Evolutionary conservation across 1,140 invertebrate species (phyloP).

Genomic region (Microplitis demolitor): DNA sequence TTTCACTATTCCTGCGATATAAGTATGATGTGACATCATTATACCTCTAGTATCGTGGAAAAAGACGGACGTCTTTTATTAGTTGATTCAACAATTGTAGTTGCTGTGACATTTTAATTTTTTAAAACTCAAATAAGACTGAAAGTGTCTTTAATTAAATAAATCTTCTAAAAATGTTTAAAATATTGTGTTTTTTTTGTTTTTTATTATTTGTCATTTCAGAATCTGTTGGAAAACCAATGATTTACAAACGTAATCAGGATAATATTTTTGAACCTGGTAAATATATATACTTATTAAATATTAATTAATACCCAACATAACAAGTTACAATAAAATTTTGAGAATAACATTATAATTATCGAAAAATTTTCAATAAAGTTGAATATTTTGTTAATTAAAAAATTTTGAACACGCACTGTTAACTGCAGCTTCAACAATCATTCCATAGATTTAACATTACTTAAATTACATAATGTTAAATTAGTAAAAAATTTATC

Average conservation of each 20-base stretch:
- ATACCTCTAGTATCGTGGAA: background rate
- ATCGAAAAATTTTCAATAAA: background rate
- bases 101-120: background rate
- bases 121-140: background rate
- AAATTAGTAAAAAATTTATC: background rate
- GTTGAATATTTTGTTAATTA: background rate
- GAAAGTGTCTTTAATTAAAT: background rate
- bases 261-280: slow-evolving; percentile 54
- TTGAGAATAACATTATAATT: background rate
- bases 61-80: too few relatives aligned
- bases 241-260: slow-evolving; percentile 51
- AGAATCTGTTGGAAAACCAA: slow-evolving; percentile 44
- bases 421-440: background rate
- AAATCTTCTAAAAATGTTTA: background rate
- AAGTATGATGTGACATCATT: background rate
- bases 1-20: slow-evolving; percentile 1
- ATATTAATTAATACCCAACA: slow-evolving; percentile 2
- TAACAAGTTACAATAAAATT: slow-evolving; percentile 11
- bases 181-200: background rate
- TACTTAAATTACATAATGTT: background rate
- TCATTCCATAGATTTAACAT: background rate
- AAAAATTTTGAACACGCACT: slow-evolving; percentile 26
- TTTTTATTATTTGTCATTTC: background rate
- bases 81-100: background rate
- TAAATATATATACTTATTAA: slow-evolving; percentile 25